These are phyloP conservation scores for Perognathus longimembris DNA, from an alignment of 2,113 vertebrate genomes.

Conservation along the genomic window DNA sequence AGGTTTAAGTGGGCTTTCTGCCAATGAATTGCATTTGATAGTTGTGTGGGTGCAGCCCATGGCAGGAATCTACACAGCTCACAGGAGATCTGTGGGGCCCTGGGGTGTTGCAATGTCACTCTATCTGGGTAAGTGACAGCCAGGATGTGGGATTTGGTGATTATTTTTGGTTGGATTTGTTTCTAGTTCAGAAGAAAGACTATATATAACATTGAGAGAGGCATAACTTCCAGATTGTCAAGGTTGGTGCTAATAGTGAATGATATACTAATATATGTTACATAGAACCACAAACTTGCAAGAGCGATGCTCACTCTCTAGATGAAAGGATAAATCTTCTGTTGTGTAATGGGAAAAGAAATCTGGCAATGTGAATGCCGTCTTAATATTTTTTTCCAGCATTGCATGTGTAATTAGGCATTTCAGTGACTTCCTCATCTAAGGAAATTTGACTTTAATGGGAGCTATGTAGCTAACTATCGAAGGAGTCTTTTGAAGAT, in stretches of 20 bases:
- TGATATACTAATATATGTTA: conserved; percentile 59
- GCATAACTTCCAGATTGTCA: conserved; percentile 70
- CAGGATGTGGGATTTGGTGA: conserved; percentile 79
- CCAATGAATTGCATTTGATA: conserved; percentile 68
- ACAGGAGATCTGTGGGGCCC: conserved; percentile 72
- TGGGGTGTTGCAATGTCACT: conserved; percentile 70
- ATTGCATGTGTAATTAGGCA: conserved; percentile 74
- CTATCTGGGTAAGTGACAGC: conserved; percentile 80
- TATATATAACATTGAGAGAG: conserved; percentile 72
- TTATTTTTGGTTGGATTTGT: conserved; percentile 81
- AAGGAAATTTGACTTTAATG: conserved; percentile 74
- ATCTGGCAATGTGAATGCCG: conserved; percentile 45
- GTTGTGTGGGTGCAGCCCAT: conserved; percentile 71
- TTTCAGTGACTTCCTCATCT: conserved; percentile 59
- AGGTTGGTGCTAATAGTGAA: conserved; percentile 66
- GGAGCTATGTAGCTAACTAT: conserved; percentile 69
- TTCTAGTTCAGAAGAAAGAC: conserved; percentile 73
- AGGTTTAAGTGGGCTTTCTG: conserved; percentile 74
- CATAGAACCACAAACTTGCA: conserved; percentile 48
- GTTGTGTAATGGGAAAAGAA: conserved; percentile 54
- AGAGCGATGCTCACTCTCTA: background rate
- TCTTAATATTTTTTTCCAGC: conserved; percentile 63
- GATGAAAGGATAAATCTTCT: conserved; percentile 73
- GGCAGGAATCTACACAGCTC: conserved; percentile 72
- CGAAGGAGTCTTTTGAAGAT: conserved; percentile 67